phyloP scores from a whole-genome alignment of 2,113 vertebrate species.

The Hippocampus barbouri region DNA sequence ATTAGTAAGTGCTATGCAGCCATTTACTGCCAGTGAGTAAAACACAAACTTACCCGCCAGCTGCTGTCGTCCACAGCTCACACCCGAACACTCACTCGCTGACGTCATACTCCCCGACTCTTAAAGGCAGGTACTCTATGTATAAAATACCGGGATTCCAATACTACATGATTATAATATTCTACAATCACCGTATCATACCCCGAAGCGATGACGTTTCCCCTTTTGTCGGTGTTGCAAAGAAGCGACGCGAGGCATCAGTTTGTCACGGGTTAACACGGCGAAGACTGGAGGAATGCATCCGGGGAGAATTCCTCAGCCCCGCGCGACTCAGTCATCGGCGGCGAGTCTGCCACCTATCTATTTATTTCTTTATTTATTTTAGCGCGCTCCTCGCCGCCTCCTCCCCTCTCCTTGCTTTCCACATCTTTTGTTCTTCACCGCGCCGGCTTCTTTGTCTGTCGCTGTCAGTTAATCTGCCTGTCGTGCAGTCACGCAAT shows the following conservation, averaged over 20 bases:
- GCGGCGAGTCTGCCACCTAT: conserved; percentile 60
- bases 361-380: background rate
- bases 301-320: conserved; percentile 67
- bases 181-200: too few species aligned
- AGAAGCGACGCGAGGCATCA: conserved; percentile 7
- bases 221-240: background rate
- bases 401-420: conserved; percentile 24
- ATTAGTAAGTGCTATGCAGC: too few species aligned
- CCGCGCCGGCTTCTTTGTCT: conserved; percentile 27
- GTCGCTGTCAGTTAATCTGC: conserved; percentile 53
- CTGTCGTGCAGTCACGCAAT: conserved; percentile 27
- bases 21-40: too few species aligned
- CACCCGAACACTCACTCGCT: too few species aligned
- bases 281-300: conserved; percentile 64
- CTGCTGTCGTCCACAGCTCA: too few species aligned
- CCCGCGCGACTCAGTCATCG: conserved; percentile 57
- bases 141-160: too few species aligned
- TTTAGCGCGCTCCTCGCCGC: conserved; percentile 38
- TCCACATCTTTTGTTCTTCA: conserved; percentile 19
- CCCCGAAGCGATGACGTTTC: background rate
- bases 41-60: too few species aligned
- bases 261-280: conserved; percentile 55
- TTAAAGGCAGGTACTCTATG: too few species aligned
- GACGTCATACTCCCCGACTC: too few species aligned
- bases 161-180: too few species aligned